Evolutionary conservation across 2,113 vertebrate species (phyloP).

Genomic region (Coreoperca whiteheadi): DNA sequence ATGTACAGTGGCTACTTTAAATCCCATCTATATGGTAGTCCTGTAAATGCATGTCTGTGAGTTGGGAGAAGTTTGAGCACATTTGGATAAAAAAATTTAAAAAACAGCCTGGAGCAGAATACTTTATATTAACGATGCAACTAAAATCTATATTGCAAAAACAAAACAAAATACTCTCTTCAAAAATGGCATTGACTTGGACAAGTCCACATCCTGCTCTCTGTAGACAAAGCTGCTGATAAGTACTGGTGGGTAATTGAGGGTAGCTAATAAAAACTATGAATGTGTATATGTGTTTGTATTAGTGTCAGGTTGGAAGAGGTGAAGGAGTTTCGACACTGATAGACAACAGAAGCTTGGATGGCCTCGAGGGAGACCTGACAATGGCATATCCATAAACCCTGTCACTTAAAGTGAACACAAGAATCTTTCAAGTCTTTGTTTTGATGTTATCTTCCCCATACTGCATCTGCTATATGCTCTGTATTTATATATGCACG

Average conservation of each 20-base stretch:
- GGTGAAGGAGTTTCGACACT: constrained; percentile 45
- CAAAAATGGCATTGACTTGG: neutral
- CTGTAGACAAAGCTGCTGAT: neutral
- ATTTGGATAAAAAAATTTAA: constrained; percentile 25
- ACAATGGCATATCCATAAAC: constrained; percentile 34
- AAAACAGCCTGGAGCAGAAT: neutral
- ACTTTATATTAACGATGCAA: neutral
- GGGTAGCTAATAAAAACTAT: neutral
- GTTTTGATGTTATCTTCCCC: constrained; percentile 55
- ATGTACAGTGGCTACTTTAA: constrained; percentile 34
- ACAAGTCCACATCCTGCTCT: neutral
- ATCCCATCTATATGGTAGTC: constrained; percentile 30
- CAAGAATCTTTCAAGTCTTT: constrained; percentile 53
- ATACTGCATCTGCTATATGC: constrained; percentile 44
- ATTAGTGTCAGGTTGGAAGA: constrained; percentile 21
- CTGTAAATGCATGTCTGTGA: constrained; percentile 7
- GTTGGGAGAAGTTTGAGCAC: constrained; percentile 4
- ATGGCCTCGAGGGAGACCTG: constrained; percentile 56
- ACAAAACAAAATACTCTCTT: neutral
- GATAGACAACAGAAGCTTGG: constrained; percentile 31
- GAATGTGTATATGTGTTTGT: constrained; percentile 11
- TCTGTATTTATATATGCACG: constrained; percentile 55
- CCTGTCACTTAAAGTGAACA: constrained; percentile 55
- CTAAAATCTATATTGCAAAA: neutral
- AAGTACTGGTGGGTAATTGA: neutral